Percentiles rank a stretch among this genome's conserved stretches.
phyloP scores from a whole-genome alignment of 2,113 vertebrate genomes.

The Amphiprion percula region DNA sequence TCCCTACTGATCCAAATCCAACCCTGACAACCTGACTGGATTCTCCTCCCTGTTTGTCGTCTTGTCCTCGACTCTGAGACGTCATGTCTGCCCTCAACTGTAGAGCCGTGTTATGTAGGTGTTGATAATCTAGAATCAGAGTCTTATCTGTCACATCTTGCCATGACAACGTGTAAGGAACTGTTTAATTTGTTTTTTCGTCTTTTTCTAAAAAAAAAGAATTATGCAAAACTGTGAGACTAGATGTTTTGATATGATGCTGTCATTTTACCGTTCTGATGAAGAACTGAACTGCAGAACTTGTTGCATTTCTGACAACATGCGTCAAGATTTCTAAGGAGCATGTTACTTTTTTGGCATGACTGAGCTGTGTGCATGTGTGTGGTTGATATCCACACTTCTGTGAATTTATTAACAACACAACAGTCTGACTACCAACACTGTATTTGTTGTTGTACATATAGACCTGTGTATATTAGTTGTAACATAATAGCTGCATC shows the following conservation, averaged over 20 bases:
- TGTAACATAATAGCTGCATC: slow-evolving; percentile 67
- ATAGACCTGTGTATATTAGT: slow-evolving; percentile 75
- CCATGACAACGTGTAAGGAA: slow-evolving; percentile 67
- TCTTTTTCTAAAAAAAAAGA: slow-evolving; percentile 53
- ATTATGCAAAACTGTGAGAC: slow-evolving; percentile 42
- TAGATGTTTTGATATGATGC: slow-evolving; percentile 71
- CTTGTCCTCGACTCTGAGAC: slow-evolving; percentile 31
- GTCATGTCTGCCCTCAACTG: slow-evolving; percentile 32
- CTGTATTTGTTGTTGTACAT: slow-evolving; percentile 74
- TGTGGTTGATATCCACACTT: slow-evolving; percentile 45
- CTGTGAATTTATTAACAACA: slow-evolving; percentile 55
- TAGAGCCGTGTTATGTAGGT: slow-evolving; percentile 57
- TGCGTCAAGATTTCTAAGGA: slow-evolving; percentile 69
- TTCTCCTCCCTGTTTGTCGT: slow-evolving; percentile 20
- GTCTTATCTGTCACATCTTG: slow-evolving; percentile 61
- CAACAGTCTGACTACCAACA: slow-evolving; percentile 56
- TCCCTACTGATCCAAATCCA: slow-evolving; percentile 29
- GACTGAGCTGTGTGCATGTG: slow-evolving; percentile 37
- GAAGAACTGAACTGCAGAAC: slow-evolving; percentile 64
- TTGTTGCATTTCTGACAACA: slow-evolving; percentile 66
- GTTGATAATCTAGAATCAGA: slow-evolving; percentile 50
- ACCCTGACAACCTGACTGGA: slow-evolving; percentile 2
- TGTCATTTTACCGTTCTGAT: slow-evolving; percentile 64
- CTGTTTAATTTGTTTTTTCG: slow-evolving; percentile 37
- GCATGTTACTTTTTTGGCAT: slow-evolving; percentile 45